Base-by-base conservation (phyloP, 2,888 invertebrate species). In the Lampropteryx suffumata region DNA sequence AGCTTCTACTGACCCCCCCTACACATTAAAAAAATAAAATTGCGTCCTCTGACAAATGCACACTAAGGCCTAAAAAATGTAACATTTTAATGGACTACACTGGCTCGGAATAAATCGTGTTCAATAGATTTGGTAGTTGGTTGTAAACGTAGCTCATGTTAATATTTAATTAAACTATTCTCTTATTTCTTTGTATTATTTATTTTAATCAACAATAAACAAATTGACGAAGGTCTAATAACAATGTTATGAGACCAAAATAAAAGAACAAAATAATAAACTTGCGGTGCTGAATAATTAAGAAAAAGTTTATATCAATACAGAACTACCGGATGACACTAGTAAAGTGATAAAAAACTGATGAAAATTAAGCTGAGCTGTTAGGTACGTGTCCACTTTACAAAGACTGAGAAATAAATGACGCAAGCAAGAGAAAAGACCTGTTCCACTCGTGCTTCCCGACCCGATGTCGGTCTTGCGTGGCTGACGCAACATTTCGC, bases 131-230 rank as follows among this genome's bases (percentile, higher is more conserved):
- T 59, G 71, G 61, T 70, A 71, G 57, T 72, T 73, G 69, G 53
- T 57, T 66, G 60, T 73, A 73, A 61, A 65, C 79, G 79, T 69
- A 73, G 84, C 74, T 83, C 87, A 87, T 87, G 79, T 72, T 86
- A 83, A 64, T 56, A 46, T 58, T 55, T 56, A 50, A 44, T 62
- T 45, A 13, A 17, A 43, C 32, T 32, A 52, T 59, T 42, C 62
- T 64, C 49, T 32, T 48, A 51, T 53, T 46, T 43, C 10, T 50
- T 43, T 29, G 32, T 47, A 39, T 46, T 44, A 39, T 41, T 47
- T 24, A 21, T 32, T 9, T 42, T 33, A 21, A 10, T 21, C 24
- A 55, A 49, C 48, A 57, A 32, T 7, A 62, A 64, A 51, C 35
- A 37, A 39, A 39, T 51, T 50, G 52, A 46, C 65, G 65, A 65